Evolutionary conservation across 2,888 invertebrate species (phyloP), one percentile per base, ranked within the genome.

Genomic region (Apantesis nais): DNA sequence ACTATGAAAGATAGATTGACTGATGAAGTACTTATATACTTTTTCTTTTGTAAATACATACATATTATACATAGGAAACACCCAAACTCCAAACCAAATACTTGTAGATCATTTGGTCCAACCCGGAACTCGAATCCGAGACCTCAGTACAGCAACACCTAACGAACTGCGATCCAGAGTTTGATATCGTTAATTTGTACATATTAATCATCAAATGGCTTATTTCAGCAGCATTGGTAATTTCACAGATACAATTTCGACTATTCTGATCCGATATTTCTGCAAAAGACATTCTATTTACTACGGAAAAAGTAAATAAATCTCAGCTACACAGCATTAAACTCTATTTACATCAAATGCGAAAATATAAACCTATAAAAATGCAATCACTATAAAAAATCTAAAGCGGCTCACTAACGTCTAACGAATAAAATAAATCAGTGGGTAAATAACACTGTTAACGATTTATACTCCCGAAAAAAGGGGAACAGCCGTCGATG

Each of bases 361-460:
- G 65, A 73, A 78, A 78, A 79, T 75, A 78, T 70, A 78, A 75
- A 73, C 68, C 78, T 71, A 78, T 72, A 78, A 76, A 74, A 71
- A 76, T 72, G 63, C 67, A 76, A 82, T 76, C 63, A 67, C 78
- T 71, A 80, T 80, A 76, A 82, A 81, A 78, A 75, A 82, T 75
- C 75, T 72, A 82, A 72, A 75, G 72, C 72, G 76, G 76, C 83
- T 75, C 82, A 79, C 83, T 80, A 79, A 78, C 81, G 78, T 79
- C 78, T 77, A 79, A 85, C 85, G 83, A 88, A 85, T 86, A 85
- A 87, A 88, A 91, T 91, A 90, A 90, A 92, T 91, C 89, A 76
- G 73, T 80, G 84, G 81, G 85, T 90, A 91, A 91, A 92, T 91
- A 91, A 90, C 86, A 82, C 86, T 86, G 90, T 92, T 92, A 91